phyloP scores from a whole-genome alignment of 2,888 invertebrate species.

The Xestobium rufovillosum region DNA sequence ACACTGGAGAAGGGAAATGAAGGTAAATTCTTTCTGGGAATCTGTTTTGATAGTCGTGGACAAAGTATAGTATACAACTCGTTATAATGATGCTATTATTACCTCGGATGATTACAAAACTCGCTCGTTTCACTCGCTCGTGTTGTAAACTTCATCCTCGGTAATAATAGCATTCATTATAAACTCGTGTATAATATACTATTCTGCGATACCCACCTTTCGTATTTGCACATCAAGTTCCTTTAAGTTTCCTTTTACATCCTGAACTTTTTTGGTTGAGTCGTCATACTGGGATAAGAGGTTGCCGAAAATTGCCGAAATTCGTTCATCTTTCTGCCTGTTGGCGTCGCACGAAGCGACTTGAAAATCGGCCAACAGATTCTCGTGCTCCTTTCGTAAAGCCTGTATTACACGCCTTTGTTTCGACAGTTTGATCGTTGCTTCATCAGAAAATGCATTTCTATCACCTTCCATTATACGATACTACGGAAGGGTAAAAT shows the following conservation, averaged over 20 bases:
- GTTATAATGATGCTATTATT: too few relatives aligned
- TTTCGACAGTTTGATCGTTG: constrained; percentile 56
- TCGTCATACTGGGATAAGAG: constrained; percentile 51
- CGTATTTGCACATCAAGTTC: constrained; percentile 49
- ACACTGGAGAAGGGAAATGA: too few relatives aligned
- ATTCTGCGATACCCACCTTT: constrained; percentile 31
- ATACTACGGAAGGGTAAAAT: constrained; percentile 46
- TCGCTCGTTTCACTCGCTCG: too few relatives aligned
- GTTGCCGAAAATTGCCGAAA: constrained; percentile 47
- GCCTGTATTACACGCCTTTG: constrained; percentile 56
- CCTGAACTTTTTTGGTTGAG: constrained; percentile 36
- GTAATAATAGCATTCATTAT: too few relatives aligned
- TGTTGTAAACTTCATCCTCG: too few relatives aligned
- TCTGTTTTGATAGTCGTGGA: too few relatives aligned
- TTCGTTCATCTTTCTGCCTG: constrained; percentile 47
- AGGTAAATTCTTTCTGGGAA: too few relatives aligned
- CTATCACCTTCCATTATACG: constrained; percentile 78
- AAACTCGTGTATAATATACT: too few relatives aligned
- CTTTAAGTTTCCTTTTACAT: constrained; percentile 38
- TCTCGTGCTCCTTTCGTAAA: constrained; percentile 55
- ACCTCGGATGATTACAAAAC: too few relatives aligned
- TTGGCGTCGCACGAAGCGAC: constrained; percentile 53
- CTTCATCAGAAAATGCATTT: constrained; percentile 61
- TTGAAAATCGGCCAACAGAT: constrained; percentile 55
- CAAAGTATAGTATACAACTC: too few relatives aligned